Evolutionary conservation across 2,888 invertebrate genomes (phyloP), one percentile per base, ranked within the genome.

Genomic region (Digitonthophagus gazella): DNA sequence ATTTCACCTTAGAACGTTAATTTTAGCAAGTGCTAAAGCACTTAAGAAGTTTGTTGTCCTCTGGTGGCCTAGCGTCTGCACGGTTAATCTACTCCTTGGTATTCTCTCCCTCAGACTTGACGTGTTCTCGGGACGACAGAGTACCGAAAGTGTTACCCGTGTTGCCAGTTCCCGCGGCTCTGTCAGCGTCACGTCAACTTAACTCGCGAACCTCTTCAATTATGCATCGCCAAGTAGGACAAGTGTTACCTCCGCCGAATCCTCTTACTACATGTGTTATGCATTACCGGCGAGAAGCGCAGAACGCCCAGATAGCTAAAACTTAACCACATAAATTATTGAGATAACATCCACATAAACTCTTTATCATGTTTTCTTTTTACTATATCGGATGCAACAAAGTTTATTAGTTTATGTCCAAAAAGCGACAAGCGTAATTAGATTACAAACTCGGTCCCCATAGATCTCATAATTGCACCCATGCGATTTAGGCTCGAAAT

Each of bases 221-320:
- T 72, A 72, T 72, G 72, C 63, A 72, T 72, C 63, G 66, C 58
- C 58, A 65, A 69, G 69, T 64, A 69, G 56, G 64, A 67, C 67
- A 44, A 18, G 64, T 44, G 70, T 54, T 54, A 57, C 15, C 58
- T 58, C 58, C n/a, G 56, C 61, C 56, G 69, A 71, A 71, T 71
- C 69, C 72, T 71, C 72, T 72, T 71, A 72, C 66, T 70, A 68
- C 71, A 71, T 72, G 72, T 71, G 72, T 71, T 71, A 71, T 72
- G 72, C 72, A 72, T 72, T 70, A 69, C 68, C 56, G 65, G 20
- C 15, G 20, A 64, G 14, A 15, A 68, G 55, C 58, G 57, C 65
- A 58, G 58, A 68, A 65, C 65, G 65, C 28, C 28, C 3, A 5
- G 28, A 44, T n/a, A n/a, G n/a, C n/a, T n/a, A n/a, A n/a, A n/a